Percentiles rank a stretch among this genome's conserved stretches.
These are phyloP conservation scores for Arion vulgaris DNA, from an alignment of 1,140 invertebrate species.

Conservation along the genomic window DNA sequence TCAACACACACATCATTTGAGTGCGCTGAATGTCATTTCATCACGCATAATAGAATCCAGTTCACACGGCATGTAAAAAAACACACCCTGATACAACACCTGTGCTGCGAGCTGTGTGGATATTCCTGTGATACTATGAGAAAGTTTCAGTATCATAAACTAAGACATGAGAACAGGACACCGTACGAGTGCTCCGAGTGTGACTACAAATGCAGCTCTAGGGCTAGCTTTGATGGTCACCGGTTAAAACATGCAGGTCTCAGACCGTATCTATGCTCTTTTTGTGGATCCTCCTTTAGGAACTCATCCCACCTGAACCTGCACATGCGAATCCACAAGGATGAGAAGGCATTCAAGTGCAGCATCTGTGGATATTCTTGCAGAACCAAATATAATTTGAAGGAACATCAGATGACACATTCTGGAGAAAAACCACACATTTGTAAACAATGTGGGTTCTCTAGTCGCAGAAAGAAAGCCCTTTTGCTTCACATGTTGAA, in stretches of 20 bases:
- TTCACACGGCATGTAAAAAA: background rate
- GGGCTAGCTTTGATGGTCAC: slow-evolving; percentile 25
- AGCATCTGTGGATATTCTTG: slow-evolving; percentile 73
- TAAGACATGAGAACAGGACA: slow-evolving; percentile 15
- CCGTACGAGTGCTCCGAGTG: slow-evolving; percentile 9
- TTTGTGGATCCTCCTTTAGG: background rate
- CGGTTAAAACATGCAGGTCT: slow-evolving; percentile 65
- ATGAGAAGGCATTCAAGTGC: slow-evolving; percentile 78
- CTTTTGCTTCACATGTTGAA: slow-evolving; percentile 1
- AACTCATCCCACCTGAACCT: slow-evolving; percentile 16
- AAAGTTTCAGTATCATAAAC: slow-evolving; percentile 22
- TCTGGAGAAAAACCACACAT: slow-evolving; percentile 13
- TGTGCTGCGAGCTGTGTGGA: slow-evolving; percentile 23
- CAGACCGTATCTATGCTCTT: slow-evolving; percentile 61
- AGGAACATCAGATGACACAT: slow-evolving; percentile 77
- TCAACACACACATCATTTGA: background rate
- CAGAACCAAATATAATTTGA: slow-evolving; percentile 87
- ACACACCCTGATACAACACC: background rate
- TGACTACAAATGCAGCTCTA: slow-evolving; percentile 29
- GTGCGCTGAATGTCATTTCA: slow-evolving; percentile 4
- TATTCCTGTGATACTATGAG: slow-evolving; percentile 27
- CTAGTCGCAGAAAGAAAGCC: background rate
- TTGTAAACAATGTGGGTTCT: slow-evolving; percentile 6
- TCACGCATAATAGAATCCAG: background rate
- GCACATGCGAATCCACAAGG: slow-evolving; percentile 21